Conservation (phyloP, 2,113 vertebrate genomes). For the Aphelocoma coerulescens region DNA sequence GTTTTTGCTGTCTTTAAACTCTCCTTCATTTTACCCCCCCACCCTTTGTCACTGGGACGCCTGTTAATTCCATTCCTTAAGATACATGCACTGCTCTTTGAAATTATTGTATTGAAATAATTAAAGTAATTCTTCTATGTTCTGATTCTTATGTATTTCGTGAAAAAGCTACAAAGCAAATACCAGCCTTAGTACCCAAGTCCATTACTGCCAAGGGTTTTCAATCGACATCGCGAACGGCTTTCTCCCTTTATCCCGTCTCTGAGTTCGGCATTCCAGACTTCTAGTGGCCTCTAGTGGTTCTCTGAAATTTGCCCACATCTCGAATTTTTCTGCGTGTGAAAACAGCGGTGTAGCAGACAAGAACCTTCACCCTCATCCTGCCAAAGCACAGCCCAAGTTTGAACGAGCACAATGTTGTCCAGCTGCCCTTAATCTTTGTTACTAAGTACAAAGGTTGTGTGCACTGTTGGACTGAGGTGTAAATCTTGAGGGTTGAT, state of each 20-base stretch:
- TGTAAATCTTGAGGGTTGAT: neutral
- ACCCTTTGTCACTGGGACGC: neutral
- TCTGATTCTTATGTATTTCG: neutral
- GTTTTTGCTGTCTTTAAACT: neutral
- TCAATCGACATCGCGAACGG: neutral
- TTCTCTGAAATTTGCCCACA: neutral
- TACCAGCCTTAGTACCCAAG: neutral
- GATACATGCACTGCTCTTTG: neutral
- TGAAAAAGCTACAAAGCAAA: neutral
- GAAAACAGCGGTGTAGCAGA: neutral
- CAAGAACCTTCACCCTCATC: neutral
- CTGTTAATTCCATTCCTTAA: neutral
- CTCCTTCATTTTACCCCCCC: fast-evolving
- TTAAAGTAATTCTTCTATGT: neutral
- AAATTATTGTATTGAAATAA: neutral
- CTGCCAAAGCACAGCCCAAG: neutral
- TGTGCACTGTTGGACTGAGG: fast-evolving
- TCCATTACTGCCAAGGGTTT: neutral
- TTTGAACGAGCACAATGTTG: neutral
- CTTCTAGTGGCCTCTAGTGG: constrained; percentile 39
- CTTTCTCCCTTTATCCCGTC: neutral
- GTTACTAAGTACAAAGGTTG: neutral
- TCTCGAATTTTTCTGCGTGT: neutral
- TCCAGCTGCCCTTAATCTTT: neutral
- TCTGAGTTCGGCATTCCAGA: neutral